Evolutionary conservation across 2,113 vertebrate genomes (phyloP).

Genomic region (Odontesthes bonariensis): DNA sequence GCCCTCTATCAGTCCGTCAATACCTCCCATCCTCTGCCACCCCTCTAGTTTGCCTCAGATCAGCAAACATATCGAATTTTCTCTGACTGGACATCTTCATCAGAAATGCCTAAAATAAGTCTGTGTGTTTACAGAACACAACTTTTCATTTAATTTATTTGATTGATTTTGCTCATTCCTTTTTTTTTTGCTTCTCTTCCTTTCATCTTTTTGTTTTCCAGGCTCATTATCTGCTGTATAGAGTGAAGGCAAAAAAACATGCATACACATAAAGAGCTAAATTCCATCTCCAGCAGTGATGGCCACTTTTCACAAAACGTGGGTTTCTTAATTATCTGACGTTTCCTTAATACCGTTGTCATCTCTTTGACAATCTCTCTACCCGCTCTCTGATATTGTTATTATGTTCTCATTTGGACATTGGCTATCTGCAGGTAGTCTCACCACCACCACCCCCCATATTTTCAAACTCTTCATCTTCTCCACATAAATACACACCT

Average conservation of each 20-base stretch:
- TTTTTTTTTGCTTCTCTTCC: constrained; percentile 8
- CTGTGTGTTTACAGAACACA: constrained; percentile 63
- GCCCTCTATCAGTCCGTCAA: constrained; percentile 41
- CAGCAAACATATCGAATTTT: constrained; percentile 75
- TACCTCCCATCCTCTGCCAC: constrained; percentile 54
- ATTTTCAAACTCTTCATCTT: neutral
- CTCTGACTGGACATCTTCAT: constrained; percentile 73
- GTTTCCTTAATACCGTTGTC: constrained; percentile 79
- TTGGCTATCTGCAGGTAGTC: constrained; percentile 80
- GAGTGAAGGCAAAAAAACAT: neutral
- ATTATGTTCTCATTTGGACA: constrained; percentile 81
- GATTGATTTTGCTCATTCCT: constrained; percentile 69
- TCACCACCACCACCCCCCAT: constrained; percentile 28
- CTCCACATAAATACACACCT: neutral
- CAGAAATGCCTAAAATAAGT: constrained; percentile 69
- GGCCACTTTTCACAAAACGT: constrained; percentile 83
- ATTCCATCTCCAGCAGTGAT: constrained; percentile 68
- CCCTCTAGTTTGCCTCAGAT: constrained; percentile 72
- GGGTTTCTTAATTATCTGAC: constrained; percentile 83
- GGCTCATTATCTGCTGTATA: constrained; percentile 73
- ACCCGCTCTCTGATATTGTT: constrained; percentile 75
- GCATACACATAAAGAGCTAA: constrained; percentile 19
- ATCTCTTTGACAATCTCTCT: constrained; percentile 76
- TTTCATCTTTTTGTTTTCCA: constrained; percentile 8
- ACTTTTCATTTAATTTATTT: constrained; percentile 77